Evolutionary conservation across 1,140 invertebrate genomes (phyloP).

Genomic region (Ladona fulva): DNA sequence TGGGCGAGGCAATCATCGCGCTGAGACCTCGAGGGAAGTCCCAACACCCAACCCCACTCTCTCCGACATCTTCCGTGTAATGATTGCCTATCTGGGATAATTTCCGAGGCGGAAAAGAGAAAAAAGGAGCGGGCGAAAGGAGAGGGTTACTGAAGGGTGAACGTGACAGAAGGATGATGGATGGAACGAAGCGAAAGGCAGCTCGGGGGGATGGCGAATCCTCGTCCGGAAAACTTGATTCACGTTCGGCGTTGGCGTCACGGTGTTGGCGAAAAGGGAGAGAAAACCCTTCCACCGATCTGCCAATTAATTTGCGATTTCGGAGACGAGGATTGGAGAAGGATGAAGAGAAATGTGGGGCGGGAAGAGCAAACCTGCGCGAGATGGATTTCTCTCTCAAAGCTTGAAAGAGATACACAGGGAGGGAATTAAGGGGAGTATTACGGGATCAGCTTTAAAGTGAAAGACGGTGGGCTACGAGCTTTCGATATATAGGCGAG

Average conservation of each 20-base stretch:
- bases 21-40: too few relatives aligned
- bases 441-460: too few relatives aligned
- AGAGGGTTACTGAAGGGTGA: neutral
- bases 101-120: neutral
- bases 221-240: neutral
- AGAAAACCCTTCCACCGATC: neutral
- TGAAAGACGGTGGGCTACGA: too few relatives aligned
- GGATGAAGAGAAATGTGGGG: neutral
- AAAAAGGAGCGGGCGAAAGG: neutral
- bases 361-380: too few relatives aligned
- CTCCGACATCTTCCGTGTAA: neutral
- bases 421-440: too few relatives aligned
- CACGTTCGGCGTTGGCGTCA: neutral
- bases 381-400: neutral
- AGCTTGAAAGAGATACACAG: too few relatives aligned
- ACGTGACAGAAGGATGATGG: neutral
- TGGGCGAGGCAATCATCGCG: too few relatives aligned
- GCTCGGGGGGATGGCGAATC: neutral
- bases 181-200: neutral
- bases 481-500: too few relatives aligned
- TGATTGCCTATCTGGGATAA: neutral
- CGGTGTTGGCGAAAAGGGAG: neutral
- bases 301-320: slow-evolving; percentile 10
- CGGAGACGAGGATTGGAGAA: neutral
- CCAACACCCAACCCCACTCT: too few relatives aligned